phyloP scores from a whole-genome alignment of 1,140 invertebrate species.

The Anastrepha obliqua region DNA sequence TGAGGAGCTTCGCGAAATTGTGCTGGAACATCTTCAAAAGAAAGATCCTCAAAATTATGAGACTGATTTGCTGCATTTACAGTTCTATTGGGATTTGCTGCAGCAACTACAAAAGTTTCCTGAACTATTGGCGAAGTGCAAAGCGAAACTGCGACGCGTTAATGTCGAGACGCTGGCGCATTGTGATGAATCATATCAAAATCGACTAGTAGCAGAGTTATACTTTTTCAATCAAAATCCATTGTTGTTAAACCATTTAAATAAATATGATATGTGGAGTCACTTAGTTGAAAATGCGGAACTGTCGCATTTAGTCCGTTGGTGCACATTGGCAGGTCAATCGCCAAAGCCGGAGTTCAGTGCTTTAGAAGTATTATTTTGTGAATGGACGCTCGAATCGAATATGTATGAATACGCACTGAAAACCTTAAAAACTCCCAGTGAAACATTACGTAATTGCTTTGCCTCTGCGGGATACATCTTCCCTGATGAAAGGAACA shows the following conservation, averaged over 20 bases:
- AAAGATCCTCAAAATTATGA: conserved; percentile 64
- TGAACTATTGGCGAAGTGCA: conserved; percentile 59
- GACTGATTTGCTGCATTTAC: conserved; percentile 62
- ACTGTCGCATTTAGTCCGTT: conserved; percentile 61
- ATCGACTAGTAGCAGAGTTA: conserved; percentile 64
- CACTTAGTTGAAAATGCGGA: conserved; percentile 64
- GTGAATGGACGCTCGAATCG: conserved; percentile 63
- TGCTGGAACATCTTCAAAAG: conserved; percentile 68
- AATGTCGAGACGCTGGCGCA: conserved; percentile 67
- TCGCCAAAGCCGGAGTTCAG: background rate
- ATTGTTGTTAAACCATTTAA: conserved; percentile 61
- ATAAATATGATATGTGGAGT: conserved; percentile 68
- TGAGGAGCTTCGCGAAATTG: conserved; percentile 65
- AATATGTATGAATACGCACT: conserved; percentile 69
- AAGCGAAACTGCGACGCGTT: conserved; percentile 60
- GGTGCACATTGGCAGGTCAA: conserved; percentile 55
- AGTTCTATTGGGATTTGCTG: conserved; percentile 69
- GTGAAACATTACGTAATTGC: conserved; percentile 65
- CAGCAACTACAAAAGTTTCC: conserved; percentile 63
- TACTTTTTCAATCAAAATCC: conserved; percentile 67
- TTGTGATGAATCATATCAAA: conserved; percentile 60
- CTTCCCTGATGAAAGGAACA: conserved; percentile 61
- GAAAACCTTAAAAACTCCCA: conserved; percentile 60
- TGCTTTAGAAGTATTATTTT: conserved; percentile 62
- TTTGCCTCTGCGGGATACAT: conserved; percentile 68